Percentiles rank a stretch among this genome's conserved stretches.
Conservation (phyloP, 2,797 vertebrate species). For the Pogonophryne albipinna region DNA sequence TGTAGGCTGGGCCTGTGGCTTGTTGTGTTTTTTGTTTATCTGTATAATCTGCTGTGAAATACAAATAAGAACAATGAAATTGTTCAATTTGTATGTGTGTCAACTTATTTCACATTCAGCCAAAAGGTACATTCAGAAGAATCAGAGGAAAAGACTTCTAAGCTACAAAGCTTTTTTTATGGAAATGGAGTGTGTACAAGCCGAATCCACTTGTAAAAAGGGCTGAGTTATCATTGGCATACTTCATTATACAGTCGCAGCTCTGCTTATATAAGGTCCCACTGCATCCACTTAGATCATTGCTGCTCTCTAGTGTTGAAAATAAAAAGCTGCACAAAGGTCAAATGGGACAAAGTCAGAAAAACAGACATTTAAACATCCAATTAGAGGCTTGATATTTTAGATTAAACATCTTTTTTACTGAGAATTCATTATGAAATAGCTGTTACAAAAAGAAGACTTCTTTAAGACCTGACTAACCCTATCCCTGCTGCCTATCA, state of each 20-base stretch:
- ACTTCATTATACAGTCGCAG: conserved; percentile 72
- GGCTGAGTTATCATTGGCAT: conserved; percentile 77
- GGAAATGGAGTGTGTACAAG: conserved; percentile 65
- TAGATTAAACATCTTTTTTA: not conserved
- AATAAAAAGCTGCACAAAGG: conserved; percentile 61
- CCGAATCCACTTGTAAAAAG: conserved; percentile 71
- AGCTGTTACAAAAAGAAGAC: conserved; percentile 5
- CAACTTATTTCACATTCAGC: conserved; percentile 19
- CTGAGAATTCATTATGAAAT: conserved; percentile 1
- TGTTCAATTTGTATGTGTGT: not conserved
- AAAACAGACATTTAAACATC: conserved; percentile 11
- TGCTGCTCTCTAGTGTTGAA: conserved; percentile 81
- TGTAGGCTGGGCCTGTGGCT: conserved; percentile 43
- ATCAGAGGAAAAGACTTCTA: conserved; percentile 42
- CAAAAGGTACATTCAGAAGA: conserved; percentile 35
- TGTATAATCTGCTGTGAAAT: conserved; percentile 30
- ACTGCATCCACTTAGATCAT: conserved; percentile 34
- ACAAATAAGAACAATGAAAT: conserved; percentile 23
- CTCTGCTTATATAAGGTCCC: conserved; percentile 74
- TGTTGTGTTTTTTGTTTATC: conserved; percentile 5
- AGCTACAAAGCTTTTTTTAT: conserved; percentile 52
- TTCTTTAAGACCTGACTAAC: not conserved
- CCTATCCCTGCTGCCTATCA: not conserved
- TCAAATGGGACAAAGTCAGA: conserved; percentile 76
- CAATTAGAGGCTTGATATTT: not conserved